Conservation (phyloP, 2,888 invertebrate species). For the Conus canariensis region DNA sequence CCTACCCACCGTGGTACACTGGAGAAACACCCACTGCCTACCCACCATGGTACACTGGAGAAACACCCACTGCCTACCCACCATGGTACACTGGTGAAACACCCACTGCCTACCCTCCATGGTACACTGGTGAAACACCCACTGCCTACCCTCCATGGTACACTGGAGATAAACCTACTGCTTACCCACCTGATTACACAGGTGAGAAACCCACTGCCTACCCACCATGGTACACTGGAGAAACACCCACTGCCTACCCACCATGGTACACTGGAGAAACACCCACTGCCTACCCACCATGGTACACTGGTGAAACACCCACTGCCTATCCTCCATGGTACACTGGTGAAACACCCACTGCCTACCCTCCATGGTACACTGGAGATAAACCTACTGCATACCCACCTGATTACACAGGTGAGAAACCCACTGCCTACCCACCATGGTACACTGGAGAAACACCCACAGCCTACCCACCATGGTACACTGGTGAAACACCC, state of each 20-base stretch:
- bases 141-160: slow-evolving; percentile 10
- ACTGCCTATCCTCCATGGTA: too few species aligned
- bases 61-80: slow-evolving; percentile 13
- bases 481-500: too few species aligned
- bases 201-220: slow-evolving; percentile 16
- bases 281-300: slow-evolving; percentile 20
- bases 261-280: slow-evolving; percentile 12
- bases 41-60: slow-evolving; percentile 16
- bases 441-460: too few species aligned
- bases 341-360: too few species aligned
- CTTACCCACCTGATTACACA: background rate
- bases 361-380: too few species aligned
- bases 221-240: slow-evolving; percentile 20
- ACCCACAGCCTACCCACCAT: too few species aligned
- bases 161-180: background rate
- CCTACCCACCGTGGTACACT: background rate
- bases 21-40: slow-evolving; percentile 21
- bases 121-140: slow-evolving; percentile 18
- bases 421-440: too few species aligned
- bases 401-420: too few species aligned
- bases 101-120: slow-evolving; percentile 11
- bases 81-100: background rate
- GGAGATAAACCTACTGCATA: too few species aligned
- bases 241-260: slow-evolving; percentile 16
- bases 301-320: too few species aligned